A percentile compares a stretch with the other conserved stretches of the same genome.
Conservation (phyloP, 2,797 vertebrate species). For the Pangasius mekongensis region DNA sequence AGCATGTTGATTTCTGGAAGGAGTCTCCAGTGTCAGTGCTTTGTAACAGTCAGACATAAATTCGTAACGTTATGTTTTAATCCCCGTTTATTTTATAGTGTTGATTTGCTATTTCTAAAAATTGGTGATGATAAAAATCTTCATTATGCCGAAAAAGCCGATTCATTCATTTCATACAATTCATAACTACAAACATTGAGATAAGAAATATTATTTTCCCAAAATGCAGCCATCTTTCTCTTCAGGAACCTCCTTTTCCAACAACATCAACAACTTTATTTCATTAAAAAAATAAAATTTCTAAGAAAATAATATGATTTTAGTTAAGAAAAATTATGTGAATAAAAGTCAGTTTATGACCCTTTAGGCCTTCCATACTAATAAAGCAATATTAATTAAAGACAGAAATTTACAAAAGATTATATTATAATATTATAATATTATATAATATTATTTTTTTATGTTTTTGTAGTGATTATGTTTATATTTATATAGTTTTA, state of each 20-base stretch:
- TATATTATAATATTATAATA: too few species aligned
- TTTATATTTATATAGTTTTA: neutral
- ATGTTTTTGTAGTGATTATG: neutral
- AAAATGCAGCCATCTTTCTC: neutral
- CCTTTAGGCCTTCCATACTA: neutral
- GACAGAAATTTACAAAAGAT: neutral
- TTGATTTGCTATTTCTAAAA: too few species aligned
- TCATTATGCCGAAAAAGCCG: neutral
- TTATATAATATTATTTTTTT: neutral
- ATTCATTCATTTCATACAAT: neutral
- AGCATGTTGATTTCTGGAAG: neutral
- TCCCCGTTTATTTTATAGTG: neutral
- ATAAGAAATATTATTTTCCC: neutral
- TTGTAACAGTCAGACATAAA: neutral
- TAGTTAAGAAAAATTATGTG: neutral
- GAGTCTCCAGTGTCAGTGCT: conserved; percentile 15
- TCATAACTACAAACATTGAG: neutral
- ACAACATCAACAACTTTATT: neutral
- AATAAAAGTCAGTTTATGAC: neutral
- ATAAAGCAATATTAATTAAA: neutral
- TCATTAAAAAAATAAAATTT: neutral
- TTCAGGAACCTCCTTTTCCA: neutral
- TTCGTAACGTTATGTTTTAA: too few species aligned
- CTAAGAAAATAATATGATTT: neutral
- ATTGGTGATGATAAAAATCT: neutral